These are phyloP conservation scores for Agelastica alni DNA, from an alignment of 2,888 invertebrate genomes.

Conservation along the genomic window DNA sequence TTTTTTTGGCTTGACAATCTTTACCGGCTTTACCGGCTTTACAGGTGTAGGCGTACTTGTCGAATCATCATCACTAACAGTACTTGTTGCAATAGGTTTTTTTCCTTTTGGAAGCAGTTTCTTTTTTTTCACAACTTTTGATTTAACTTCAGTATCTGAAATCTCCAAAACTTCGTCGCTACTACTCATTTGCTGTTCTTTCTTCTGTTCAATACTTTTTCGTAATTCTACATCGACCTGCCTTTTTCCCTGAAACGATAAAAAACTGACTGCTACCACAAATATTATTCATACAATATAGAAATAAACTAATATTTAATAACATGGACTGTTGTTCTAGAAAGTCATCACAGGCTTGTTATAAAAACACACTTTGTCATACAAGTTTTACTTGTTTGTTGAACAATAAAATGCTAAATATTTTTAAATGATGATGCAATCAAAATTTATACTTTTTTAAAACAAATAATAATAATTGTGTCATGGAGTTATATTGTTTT, in stretches of 20 bases:
- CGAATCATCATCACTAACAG: conserved; percentile 30
- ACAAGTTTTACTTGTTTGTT: too few species aligned
- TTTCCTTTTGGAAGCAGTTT: conserved; percentile 35
- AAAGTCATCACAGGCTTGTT: too few species aligned
- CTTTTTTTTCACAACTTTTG: conserved; percentile 37
- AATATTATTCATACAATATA: too few species aligned
- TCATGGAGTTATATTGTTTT: too few species aligned
- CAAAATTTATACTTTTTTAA: too few species aligned
- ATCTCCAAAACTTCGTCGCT: conserved; percentile 57
- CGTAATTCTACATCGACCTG: conserved; percentile 48
- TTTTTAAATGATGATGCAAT: too few species aligned
- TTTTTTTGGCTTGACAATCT: conserved; percentile 17
- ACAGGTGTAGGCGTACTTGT: conserved; percentile 17
- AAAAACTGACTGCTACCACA: too few species aligned
- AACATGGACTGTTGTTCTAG: too few species aligned
- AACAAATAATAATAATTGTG: too few species aligned
- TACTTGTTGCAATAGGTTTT: conserved; percentile 20
- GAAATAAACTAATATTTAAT: too few species aligned
- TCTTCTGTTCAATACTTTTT: conserved; percentile 60
- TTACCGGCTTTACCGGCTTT: conserved; percentile 7
- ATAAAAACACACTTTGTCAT: too few species aligned
- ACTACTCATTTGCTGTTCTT: conserved; percentile 56
- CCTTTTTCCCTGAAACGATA: conserved; percentile 44
- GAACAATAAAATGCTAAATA: too few species aligned
- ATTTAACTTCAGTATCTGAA: conserved; percentile 35